These are phyloP conservation scores for Brotula barbata DNA, from an alignment of 2,797 vertebrate genomes.

Conservation along the genomic window DNA sequence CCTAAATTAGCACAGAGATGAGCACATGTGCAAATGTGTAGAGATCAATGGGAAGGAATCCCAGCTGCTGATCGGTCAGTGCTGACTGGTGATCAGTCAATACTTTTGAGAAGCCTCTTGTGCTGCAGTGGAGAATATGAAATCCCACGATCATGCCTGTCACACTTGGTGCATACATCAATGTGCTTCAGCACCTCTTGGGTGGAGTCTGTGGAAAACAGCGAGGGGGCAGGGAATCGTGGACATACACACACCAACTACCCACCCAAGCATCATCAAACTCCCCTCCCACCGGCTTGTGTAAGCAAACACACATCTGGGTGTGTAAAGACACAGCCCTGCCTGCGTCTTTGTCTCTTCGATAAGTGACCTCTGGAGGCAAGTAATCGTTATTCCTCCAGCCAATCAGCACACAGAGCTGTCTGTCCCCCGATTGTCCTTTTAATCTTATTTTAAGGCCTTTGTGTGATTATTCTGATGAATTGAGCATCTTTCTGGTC, in stretches of 20 bases:
- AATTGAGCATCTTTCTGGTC: too few species aligned
- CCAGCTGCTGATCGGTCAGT: constrained; percentile 12
- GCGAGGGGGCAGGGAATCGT: constrained; percentile 9
- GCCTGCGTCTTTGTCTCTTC: constrained; percentile 30
- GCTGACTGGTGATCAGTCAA: constrained; percentile 19
- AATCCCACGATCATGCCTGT: constrained; percentile 20
- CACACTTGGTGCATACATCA: constrained; percentile 15
- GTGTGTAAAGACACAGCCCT: constrained; percentile 7
- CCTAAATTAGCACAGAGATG: not conserved
- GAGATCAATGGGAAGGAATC: constrained; percentile 14
- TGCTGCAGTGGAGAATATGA: constrained; percentile 12
- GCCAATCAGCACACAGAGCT: constrained; percentile 26
- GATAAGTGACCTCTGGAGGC: constrained; percentile 58
- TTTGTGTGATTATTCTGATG: too few species aligned
- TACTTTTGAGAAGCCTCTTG: not conserved
- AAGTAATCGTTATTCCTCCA: constrained; percentile 51
- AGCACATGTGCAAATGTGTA: not conserved
- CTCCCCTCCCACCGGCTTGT: constrained; percentile 17
- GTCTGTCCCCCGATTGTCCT: too few species aligned
- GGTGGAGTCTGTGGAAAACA: constrained; percentile 13
- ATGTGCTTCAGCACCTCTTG: constrained; percentile 19
- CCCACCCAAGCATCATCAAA: not conserved
- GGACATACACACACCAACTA: not conserved
- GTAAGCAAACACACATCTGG: not conserved
- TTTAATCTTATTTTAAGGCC: too few species aligned